Evolutionary conservation across 2,797 vertebrate species (phyloP).

Genomic region (Oceanodroma leucorhoa): DNA sequence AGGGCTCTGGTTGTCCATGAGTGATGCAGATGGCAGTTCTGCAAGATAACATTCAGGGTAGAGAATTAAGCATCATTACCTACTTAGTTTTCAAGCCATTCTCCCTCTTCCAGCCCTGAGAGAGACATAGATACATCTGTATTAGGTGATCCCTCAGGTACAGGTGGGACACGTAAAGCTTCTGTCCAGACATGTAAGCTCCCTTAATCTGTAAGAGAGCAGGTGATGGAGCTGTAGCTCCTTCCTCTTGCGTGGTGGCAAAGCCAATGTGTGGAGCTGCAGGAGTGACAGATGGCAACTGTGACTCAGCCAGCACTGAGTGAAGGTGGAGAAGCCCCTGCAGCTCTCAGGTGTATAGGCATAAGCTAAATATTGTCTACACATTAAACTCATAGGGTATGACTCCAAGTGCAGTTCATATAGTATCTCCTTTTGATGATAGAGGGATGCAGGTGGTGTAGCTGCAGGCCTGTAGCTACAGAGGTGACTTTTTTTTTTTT

Average conservation of each 20-base stretch:
- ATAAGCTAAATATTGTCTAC: background rate
- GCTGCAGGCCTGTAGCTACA: background rate
- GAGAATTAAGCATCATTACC: background rate
- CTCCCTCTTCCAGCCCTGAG: background rate
- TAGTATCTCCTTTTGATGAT: background rate
- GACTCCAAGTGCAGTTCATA: background rate
- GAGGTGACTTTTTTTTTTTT: background rate
- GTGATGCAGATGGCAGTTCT: background rate
- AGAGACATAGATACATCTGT: background rate
- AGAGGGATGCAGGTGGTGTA: background rate
- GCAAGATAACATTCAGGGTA: background rate
- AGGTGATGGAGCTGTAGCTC: background rate
- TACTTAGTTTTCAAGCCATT: background rate
- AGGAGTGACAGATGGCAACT: background rate
- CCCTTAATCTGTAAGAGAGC: background rate
- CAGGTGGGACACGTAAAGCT: background rate
- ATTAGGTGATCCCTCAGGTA: background rate
- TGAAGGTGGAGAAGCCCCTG: background rate
- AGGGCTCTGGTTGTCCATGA: background rate
- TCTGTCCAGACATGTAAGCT: background rate
- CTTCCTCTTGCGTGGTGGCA: background rate
- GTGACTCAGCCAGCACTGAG: background rate
- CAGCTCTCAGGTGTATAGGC: background rate
- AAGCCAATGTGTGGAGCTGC: background rate
- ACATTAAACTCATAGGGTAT: background rate